Evolutionary conservation across 2,888 invertebrate genomes (phyloP).

Genomic region (Alsophila aescularia): DNA sequence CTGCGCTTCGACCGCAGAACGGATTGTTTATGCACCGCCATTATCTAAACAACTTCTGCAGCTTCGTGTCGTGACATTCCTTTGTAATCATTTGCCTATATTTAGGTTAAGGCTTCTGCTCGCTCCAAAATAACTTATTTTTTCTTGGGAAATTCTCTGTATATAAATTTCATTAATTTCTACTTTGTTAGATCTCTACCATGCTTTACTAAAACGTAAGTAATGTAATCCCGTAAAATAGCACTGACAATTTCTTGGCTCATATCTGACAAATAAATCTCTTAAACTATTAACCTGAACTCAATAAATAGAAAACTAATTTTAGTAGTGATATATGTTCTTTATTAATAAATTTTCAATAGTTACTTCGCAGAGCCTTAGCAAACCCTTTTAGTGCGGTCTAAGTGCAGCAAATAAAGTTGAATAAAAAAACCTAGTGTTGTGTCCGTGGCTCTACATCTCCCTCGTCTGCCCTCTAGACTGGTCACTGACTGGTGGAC

Average conservation of each 20-base stretch:
- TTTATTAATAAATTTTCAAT: background rate
- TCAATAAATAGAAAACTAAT: background rate
- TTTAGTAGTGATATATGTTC: background rate
- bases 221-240: background rate
- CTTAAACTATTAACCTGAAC: background rate
- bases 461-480: too few relatives aligned
- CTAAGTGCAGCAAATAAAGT: conserved; percentile 4
- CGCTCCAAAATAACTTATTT: conserved; percentile 47
- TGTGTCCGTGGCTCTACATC: conserved; percentile 2
- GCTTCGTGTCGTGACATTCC: conserved; percentile 83
- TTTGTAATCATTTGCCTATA: conserved; percentile 73
- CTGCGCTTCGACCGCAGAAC: conserved; percentile 56
- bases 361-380: background rate
- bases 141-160: conserved; percentile 39
- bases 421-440: background rate
- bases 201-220: too few relatives aligned
- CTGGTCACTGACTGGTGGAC: too few relatives aligned
- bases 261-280: background rate
- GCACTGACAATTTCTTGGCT: background rate
- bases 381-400: background rate
- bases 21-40: conserved; percentile 76
- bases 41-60: conserved; percentile 76
- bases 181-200: background rate
- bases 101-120: conserved; percentile 77
- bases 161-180: conserved; percentile 29